These are phyloP conservation scores for Drosophila willistoni DNA, from an alignment of 1,140 invertebrate species.

Conservation along the genomic window DNA sequence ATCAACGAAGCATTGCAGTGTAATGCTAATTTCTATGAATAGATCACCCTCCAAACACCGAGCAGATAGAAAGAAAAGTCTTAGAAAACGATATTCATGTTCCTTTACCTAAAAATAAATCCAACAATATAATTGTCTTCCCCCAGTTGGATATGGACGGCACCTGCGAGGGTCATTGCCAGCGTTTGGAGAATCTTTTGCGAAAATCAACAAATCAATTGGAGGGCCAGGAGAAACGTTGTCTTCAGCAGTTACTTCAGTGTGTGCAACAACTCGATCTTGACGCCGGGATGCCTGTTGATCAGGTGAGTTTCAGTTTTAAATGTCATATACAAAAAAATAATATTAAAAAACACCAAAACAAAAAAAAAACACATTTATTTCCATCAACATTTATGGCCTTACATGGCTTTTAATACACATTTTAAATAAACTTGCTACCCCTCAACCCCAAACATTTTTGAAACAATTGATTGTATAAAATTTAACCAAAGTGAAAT, in stretches of 20 bases:
- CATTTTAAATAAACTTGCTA: slow-evolving; percentile 15
- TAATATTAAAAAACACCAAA: neutral
- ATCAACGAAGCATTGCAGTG: slow-evolving; percentile 38
- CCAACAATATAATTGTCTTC: too few species aligned
- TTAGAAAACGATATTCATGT: neutral
- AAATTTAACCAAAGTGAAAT: slow-evolving; percentile 42
- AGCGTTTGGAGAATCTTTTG: slow-evolving; percentile 61
- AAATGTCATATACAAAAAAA: slow-evolving; percentile 30
- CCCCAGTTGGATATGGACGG: slow-evolving; percentile 55
- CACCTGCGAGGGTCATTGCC: slow-evolving; percentile 72
- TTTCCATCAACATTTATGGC: neutral
- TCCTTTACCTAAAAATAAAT: too few species aligned
- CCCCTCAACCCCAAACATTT: neutral
- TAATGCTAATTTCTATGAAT: slow-evolving; percentile 37
- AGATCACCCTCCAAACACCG: slow-evolving; percentile 18
- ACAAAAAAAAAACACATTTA: slow-evolving; percentile 5
- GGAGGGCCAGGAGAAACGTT: slow-evolving; percentile 84
- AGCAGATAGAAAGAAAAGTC: neutral
- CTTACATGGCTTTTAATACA: slow-evolving; percentile 11
- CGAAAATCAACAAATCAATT: slow-evolving; percentile 49
- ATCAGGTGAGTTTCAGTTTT: slow-evolving; percentile 47
- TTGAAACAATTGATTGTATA: slow-evolving; percentile 3
- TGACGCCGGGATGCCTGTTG: slow-evolving; percentile 67
- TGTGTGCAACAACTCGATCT: slow-evolving; percentile 85
- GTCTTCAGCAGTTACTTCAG: slow-evolving; percentile 85